phyloP scores from a whole-genome alignment of 2,113 vertebrate genomes.

The Gasterosteus aculeatus region DNA sequence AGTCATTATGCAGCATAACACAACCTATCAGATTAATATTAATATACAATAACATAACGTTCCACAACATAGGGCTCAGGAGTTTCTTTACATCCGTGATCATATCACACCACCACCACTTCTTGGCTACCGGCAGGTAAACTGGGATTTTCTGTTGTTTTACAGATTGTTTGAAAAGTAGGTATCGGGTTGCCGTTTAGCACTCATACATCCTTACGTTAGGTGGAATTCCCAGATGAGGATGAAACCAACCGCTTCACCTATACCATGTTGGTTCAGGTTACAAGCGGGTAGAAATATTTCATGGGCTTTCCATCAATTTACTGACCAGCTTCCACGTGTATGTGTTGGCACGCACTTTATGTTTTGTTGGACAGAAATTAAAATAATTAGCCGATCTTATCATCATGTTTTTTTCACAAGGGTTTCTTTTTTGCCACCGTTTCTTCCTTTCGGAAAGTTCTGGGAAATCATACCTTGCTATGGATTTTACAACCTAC shows the following conservation, averaged over 20 bases:
- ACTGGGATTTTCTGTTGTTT: slow-evolving; percentile 7
- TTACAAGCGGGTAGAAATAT: not conserved
- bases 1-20: not conserved
- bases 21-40: not conserved
- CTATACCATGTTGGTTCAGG: not conserved
- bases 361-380: not conserved
- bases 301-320: slow-evolving; percentile 32
- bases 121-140: not conserved
- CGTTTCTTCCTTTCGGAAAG: not conserved
- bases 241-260: not conserved
- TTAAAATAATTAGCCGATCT: not conserved
- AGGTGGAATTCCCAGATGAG: slow-evolving; percentile 27
- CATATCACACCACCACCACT: not conserved
- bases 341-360: not conserved
- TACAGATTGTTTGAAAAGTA: slow-evolving; percentile 12
- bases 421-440: no score
- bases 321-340: not conserved
- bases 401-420: not conserved
- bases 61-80: not conserved
- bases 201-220: not conserved
- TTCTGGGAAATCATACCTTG: not conserved
- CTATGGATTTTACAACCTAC: not conserved
- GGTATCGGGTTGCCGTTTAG: not conserved
- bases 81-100: not conserved
- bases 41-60: not conserved